These are phyloP conservation scores for Gavialis gangeticus DNA, from an alignment of 2,113 vertebrate genomes.

Conservation along the genomic window DNA sequence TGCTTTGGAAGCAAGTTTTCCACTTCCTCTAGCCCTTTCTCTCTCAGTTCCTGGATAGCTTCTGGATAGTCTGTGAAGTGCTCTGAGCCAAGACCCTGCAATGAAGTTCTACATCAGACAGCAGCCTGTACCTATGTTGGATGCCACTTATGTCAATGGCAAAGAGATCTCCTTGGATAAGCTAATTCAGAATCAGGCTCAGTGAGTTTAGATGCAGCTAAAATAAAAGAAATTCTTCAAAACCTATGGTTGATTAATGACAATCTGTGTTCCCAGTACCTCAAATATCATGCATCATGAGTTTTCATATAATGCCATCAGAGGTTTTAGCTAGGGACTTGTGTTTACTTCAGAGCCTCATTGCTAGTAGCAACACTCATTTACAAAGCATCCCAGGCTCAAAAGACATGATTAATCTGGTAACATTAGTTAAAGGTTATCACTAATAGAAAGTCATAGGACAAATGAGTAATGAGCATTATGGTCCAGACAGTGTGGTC, in stretches of 20 bases:
- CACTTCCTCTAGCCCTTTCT: accelerated
- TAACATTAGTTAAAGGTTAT: neutral
- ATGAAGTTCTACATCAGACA: neutral
- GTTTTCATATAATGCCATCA: neutral
- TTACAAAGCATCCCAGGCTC: neutral
- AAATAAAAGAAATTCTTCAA: neutral
- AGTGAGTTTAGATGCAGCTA: neutral
- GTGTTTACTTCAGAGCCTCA: neutral
- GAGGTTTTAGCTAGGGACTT: neutral
- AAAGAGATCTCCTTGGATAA: neutral
- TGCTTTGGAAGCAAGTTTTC: neutral
- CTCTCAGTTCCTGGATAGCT: neutral
- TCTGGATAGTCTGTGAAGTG: neutral
- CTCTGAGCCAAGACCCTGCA: neutral
- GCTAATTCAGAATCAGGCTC: neutral
- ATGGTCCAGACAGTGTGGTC: neutral
- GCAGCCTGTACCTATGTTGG: neutral
- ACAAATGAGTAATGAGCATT: neutral
- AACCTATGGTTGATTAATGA: neutral
- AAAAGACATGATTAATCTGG: neutral
- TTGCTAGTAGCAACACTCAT: neutral
- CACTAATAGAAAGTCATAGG: neutral
- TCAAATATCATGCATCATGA: neutral
- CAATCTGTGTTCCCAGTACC: neutral
- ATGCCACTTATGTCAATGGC: neutral